Evolutionary conservation across 2,113 vertebrate species (phyloP), one percentile per base, ranked within the genome.

Genomic region (Xyrauchen texanus): DNA sequence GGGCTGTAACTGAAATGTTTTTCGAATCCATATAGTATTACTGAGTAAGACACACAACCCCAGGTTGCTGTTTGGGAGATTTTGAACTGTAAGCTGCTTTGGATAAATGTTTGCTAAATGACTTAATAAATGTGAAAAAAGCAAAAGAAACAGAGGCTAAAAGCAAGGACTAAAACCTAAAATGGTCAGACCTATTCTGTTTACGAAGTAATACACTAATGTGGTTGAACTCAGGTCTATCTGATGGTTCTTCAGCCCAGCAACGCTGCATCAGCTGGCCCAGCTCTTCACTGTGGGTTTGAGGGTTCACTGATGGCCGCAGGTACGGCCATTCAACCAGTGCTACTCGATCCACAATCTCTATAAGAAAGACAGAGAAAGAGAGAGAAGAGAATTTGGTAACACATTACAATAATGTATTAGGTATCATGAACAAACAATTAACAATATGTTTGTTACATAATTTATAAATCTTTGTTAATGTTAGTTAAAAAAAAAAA

Each of bases 201-300:
- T 93, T 97, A 68, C 92, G 93, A 53, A 99, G 89, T 70, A 94
- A 90, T 83, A 96, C 76, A 68, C 93, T 93, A 86, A 98, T 95
- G 79, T 98, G 96, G 87, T 92, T 94, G 88, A 99, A 99, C 86
- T 98, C 95, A 0, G 95, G 97, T 46, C 97, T 91, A 83, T 99
- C 97, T 1, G 94, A 91, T 0, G 92, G 79, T 49, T 99, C 96
- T 85, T 99, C 97, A 0, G 96, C 95, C 97, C 97, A 99, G 88
- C 97, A 99, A 61, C 93, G 91, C 89, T 95, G 94, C 97, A 98
- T 98, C 73, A 99, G 93, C 83, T 92, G 92, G 0, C 95, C 96
- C 88, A 99, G 89, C 84, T 97, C 96, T 13, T 97, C 96, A 16
- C 93, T 89, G 85, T 96, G 96, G 4, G 85, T 85, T 78, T 94